A percentile compares a stretch with the other conserved stretches of the same genome.
phyloP scores from a whole-genome alignment of 1,140 invertebrate species.

The Cherax destructor region DNA sequence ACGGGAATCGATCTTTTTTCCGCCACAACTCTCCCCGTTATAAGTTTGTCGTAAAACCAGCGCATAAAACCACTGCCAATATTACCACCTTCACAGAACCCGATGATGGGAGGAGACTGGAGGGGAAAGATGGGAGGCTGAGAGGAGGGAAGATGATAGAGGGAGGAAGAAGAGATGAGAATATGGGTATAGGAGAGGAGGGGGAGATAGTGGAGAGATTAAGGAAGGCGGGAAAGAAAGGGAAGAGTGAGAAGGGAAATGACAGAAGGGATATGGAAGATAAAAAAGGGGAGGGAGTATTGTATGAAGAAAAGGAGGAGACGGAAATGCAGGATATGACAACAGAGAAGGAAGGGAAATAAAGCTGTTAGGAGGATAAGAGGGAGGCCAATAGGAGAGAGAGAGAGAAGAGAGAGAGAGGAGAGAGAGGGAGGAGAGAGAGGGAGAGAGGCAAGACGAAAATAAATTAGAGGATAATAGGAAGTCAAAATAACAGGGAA shows the following conservation, averaged over 20 bases:
- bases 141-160: neutral
- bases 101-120: neutral
- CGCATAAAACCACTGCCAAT: conserved; percentile 64
- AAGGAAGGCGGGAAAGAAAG: no score
- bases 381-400: no score
- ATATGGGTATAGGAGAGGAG: neutral
- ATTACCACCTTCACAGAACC: conserved; percentile 47
- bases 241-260: no score
- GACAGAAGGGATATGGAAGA: no score
- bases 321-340: no score
- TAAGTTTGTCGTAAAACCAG: conserved; percentile 63
- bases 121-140: neutral
- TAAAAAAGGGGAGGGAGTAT: no score
- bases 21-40: conserved; percentile 25
- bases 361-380: no score
- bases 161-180: neutral
- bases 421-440: neutral
- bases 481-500: neutral
- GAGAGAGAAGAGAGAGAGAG: no score
- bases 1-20: conserved; percentile 38
- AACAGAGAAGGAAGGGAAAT: no score
- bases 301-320: no score
- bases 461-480: neutral
- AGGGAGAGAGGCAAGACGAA: neutral
- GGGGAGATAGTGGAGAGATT: no score